phyloP scores from a whole-genome alignment of 2,113 vertebrate genomes.

The Nyctereutes procyonoides region DNA sequence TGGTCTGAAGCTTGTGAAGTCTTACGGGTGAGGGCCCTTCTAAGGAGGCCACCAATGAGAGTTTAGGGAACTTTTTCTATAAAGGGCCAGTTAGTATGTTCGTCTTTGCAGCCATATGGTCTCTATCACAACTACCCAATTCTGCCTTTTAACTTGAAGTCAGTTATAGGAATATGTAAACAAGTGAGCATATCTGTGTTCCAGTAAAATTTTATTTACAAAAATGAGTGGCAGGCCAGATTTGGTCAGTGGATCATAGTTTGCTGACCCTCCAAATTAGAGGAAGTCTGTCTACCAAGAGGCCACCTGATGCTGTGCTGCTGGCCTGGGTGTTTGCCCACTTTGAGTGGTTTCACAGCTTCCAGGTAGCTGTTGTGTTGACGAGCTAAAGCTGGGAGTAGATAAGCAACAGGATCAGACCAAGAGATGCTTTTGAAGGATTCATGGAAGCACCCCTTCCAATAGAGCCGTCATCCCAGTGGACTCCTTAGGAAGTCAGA shows the following conservation, averaged over 20 bases:
- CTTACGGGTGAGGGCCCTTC: not conserved
- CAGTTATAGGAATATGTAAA: not conserved
- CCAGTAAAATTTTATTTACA: not conserved
- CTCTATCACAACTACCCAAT: not conserved
- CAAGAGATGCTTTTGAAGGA: not conserved
- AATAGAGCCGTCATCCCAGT: accelerated
- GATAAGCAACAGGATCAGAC: not conserved
- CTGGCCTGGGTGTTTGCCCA: not conserved
- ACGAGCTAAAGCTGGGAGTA: not conserved
- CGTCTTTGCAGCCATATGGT: not conserved
- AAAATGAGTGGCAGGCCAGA: not conserved
- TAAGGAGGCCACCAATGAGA: not conserved
- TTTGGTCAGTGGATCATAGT: not conserved
- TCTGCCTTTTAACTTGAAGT: not conserved
- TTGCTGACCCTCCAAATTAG: not conserved
- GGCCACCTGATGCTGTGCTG: too few species aligned
- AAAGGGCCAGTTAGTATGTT: not conserved
- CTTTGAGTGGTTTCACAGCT: not conserved
- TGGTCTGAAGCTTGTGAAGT: not conserved
- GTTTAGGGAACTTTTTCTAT: not conserved
- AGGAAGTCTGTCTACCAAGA: not conserved
- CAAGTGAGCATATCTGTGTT: not conserved
- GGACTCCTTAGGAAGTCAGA: not conserved
- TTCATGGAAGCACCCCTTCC: accelerated
- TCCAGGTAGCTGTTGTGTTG: not conserved